These are phyloP conservation scores for Ceriagrion tenellum DNA, from an alignment of 2,888 invertebrate species.

Conservation along the genomic window DNA sequence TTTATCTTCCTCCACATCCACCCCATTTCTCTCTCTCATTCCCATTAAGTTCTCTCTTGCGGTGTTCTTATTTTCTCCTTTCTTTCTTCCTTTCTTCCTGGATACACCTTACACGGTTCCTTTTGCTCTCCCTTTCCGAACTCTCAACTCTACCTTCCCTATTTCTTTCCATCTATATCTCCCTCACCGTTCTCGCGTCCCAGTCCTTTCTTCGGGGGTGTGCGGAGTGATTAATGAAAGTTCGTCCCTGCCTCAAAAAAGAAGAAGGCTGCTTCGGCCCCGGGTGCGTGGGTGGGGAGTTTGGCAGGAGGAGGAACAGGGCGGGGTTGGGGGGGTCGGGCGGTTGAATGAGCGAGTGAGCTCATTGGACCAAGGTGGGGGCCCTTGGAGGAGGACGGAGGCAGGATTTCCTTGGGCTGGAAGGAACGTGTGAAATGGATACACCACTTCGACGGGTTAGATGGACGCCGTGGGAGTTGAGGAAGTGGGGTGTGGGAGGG, in stretches of 20 bases:
- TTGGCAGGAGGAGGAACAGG: neutral
- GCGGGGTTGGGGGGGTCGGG: no score
- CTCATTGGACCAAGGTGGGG: neutral
- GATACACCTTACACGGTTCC: neutral
- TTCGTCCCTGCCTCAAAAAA: slow-evolving; percentile 26
- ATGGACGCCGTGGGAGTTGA: slow-evolving; percentile 35
- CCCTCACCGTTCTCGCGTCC: slow-evolving; percentile 6
- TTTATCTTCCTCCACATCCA: neutral
- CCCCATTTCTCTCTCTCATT: neutral
- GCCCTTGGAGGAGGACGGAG: neutral
- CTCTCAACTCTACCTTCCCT: neutral
- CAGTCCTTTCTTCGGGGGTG: slow-evolving; percentile 55
- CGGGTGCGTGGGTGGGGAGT: slow-evolving; percentile 1
- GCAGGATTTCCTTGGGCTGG: neutral
- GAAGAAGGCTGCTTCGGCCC: slow-evolving; percentile 46
- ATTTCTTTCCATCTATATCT: slow-evolving; percentile 55
- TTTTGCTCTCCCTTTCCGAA: neutral
- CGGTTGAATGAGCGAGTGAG: neutral
- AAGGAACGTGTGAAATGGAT: slow-evolving; percentile 55
- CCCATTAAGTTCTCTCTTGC: neutral
- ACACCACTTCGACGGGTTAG: slow-evolving; percentile 39
- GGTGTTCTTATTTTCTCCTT: neutral
- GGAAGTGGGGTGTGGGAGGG: neutral
- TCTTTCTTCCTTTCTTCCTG: neutral
- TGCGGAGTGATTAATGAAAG: slow-evolving; percentile 67